These are phyloP conservation scores for Chiroxiphia lanceolata DNA, from an alignment of 2,797 vertebrate genomes.

Conservation along the genomic window DNA sequence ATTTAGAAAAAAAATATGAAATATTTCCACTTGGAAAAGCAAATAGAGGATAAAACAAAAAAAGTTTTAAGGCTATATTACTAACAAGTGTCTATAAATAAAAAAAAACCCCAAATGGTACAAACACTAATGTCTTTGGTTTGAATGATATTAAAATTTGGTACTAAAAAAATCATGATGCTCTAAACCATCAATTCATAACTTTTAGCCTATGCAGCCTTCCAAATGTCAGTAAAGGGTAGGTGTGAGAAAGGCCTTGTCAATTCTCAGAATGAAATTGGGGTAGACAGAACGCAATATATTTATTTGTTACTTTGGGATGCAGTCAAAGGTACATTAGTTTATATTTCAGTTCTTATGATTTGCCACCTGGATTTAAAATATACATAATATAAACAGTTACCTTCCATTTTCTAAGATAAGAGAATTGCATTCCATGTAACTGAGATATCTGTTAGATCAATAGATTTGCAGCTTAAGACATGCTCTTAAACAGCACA, in stretches of 20 bases:
- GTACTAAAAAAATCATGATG: not conserved
- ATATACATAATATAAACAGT: not conserved
- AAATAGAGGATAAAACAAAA: not conserved
- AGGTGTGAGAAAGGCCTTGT: not conserved
- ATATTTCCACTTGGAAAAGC: not conserved
- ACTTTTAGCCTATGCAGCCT: not conserved
- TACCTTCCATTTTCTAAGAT: not conserved
- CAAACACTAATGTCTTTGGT: not conserved
- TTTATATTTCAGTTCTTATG: not conserved
- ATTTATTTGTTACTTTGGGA: not conserved
- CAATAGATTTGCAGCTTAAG: not conserved
- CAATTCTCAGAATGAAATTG: not conserved
- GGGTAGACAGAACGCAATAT: not conserved
- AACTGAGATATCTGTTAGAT: not conserved
- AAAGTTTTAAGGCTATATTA: not conserved
- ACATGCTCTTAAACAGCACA: not conserved
- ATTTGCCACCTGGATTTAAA: not conserved
- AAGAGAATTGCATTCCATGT: not conserved
- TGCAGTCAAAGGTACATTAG: not conserved
- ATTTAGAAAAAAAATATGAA: not conserved
- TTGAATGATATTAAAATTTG: not conserved
- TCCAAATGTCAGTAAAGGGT: not conserved
- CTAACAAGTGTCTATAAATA: not conserved
- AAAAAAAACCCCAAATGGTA: not conserved
- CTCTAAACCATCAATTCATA: not conserved